These are phyloP conservation scores for Lepus townsendii DNA, from an alignment of 2,797 vertebrate species.

Conservation along the genomic window DNA sequence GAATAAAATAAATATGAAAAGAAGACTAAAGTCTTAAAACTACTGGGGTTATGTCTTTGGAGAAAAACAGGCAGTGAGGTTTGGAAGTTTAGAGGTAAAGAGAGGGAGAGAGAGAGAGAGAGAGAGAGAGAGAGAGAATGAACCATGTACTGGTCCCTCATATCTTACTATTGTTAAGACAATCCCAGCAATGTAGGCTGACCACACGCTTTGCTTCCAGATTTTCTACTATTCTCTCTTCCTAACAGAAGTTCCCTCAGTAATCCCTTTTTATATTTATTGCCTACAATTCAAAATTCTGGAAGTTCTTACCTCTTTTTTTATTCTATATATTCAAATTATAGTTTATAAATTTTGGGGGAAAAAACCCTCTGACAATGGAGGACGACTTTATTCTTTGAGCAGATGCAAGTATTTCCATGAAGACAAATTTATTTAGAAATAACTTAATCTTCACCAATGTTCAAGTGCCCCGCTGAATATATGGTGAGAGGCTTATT, in stretches of 20 bases:
- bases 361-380: not conserved
- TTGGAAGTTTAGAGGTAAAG: not conserved
- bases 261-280: not conserved
- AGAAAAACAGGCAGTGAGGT: not conserved
- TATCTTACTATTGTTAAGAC: not conserved
- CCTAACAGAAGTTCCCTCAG: not conserved
- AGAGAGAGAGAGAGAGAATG: not conserved
- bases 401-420: not conserved
- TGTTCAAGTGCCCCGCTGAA: not conserved
- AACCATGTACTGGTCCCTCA: not conserved
- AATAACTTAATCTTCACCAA: not conserved
- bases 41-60: not conserved
- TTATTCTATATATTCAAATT: conserved; percentile 22
- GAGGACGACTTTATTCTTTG: not conserved
- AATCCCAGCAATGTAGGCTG: not conserved
- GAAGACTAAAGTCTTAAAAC: not conserved
- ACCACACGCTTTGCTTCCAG: not conserved
- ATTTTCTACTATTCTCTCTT: not conserved
- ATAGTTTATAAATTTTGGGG: not conserved
- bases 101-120: too few species aligned
- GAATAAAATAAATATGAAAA: not conserved
- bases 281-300: not conserved
- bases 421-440: not conserved
- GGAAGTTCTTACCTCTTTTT: not conserved
- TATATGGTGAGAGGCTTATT: not conserved